A percentile compares a stretch with the other conserved stretches of the same genome.
Conservation (phyloP, 2,113 vertebrate species). For the Callithrix jacchus region DNA sequence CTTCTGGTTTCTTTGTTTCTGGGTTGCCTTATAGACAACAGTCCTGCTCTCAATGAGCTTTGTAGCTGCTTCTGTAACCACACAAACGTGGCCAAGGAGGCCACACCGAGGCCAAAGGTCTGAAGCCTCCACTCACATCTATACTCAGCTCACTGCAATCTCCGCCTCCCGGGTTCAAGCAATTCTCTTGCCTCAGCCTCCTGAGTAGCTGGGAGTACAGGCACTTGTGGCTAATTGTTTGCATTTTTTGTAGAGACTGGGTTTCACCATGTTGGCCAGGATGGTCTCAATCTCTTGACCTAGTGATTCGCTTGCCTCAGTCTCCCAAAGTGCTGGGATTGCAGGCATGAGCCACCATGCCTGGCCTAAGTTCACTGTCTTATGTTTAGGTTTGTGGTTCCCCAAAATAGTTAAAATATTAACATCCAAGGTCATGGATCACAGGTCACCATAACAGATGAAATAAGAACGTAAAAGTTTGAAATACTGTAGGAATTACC, state of each 20-base stretch:
- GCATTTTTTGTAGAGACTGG: too few relatives aligned
- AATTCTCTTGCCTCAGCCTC: too few relatives aligned
- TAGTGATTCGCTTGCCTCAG: too few relatives aligned
- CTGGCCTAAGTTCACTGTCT: not conserved
- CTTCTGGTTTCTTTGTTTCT: constrained; percentile 86
- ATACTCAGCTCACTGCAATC: constrained; percentile 64
- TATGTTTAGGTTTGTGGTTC: not conserved
- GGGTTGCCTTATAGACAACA: constrained; percentile 90
- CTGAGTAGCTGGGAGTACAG: too few relatives aligned
- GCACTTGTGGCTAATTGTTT: too few relatives aligned
- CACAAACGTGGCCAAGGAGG: constrained; percentile 91
- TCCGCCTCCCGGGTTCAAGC: too few relatives aligned
- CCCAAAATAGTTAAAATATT: not conserved
- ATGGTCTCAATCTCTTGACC: too few relatives aligned
- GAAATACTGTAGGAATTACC: not conserved
- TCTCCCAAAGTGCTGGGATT: too few relatives aligned
- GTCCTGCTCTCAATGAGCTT: constrained; percentile 88
- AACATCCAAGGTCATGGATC: not conserved
- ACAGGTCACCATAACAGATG: not conserved
- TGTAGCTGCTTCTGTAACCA: constrained; percentile 90
- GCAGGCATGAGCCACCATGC: too few relatives aligned
- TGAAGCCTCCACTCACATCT: constrained; percentile 90
- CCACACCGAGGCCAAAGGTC: constrained; percentile 90
- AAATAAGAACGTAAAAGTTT: not conserved
- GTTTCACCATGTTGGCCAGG: too few relatives aligned